Conservation (phyloP, 2,113 vertebrate genomes). For the Holacanthus passer region DNA sequence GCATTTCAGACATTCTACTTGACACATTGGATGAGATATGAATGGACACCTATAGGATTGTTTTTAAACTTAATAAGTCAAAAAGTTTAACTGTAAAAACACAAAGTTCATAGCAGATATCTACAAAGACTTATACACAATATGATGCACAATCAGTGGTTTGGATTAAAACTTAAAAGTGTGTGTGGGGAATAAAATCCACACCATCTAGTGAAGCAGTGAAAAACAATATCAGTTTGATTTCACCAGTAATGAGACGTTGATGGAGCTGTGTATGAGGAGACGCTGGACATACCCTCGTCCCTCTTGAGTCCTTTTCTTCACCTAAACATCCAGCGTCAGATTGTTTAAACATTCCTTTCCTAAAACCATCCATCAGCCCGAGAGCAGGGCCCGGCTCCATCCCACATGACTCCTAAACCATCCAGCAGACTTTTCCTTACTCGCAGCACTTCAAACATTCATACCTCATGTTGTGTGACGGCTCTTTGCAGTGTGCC, state of each 20-base stretch:
- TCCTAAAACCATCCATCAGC: constrained; percentile 74
- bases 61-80: background rate
- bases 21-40: background rate
- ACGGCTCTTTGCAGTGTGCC: constrained; percentile 86
- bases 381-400: constrained; percentile 44
- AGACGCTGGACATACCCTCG: constrained; percentile 42
- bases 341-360: constrained; percentile 78
- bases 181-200: too few species aligned
- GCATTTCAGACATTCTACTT: background rate
- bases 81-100: background rate
- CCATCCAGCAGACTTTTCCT: constrained; percentile 40
- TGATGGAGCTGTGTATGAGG: constrained; percentile 25
- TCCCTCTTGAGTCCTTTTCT: constrained; percentile 47
- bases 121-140: background rate
- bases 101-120: background rate
- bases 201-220: constrained; percentile 3
- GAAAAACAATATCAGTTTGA: background rate
- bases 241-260: background rate
- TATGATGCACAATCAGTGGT: background rate
- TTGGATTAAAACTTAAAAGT: too few species aligned
- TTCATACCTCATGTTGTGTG: constrained; percentile 32
- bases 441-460: constrained; percentile 9
- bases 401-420: constrained; percentile 52
- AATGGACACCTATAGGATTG: background rate
- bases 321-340: constrained; percentile 69